phyloP scores from a whole-genome alignment of 1,140 invertebrate species.

The Andricus grossulariae region DNA sequence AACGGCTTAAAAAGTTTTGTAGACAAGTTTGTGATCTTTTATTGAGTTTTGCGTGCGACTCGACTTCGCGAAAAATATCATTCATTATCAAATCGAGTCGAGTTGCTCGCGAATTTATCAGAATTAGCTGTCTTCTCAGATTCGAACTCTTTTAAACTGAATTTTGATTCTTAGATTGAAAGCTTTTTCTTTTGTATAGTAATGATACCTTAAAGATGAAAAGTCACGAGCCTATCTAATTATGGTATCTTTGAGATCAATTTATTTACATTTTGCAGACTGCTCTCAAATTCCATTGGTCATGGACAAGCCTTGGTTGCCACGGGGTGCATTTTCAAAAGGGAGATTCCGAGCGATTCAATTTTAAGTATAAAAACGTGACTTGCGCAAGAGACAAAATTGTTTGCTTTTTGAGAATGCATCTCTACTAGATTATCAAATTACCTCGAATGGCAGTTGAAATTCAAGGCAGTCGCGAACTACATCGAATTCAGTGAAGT shows the following conservation, averaged over 20 bases:
- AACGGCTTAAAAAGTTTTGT: slow-evolving; percentile 6
- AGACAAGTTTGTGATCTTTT: slow-evolving; percentile 14
- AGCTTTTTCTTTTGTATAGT: too few species aligned
- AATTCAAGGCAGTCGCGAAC: slow-evolving; percentile 8
- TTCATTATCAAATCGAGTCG: background rate
- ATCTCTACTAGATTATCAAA: too few species aligned
- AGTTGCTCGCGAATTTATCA: background rate
- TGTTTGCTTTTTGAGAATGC: too few species aligned
- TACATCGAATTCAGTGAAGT: slow-evolving; percentile 25
- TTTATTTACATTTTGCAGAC: slow-evolving; percentile 21
- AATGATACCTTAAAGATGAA: background rate
- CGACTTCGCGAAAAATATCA: background rate
- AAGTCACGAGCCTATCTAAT: slow-evolving; percentile 1
- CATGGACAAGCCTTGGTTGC: background rate
- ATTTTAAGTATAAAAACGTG: too few species aligned
- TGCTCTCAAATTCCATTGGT: background rate
- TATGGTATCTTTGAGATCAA: slow-evolving; percentile 4
- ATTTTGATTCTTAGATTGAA: background rate
- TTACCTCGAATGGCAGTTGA: background rate
- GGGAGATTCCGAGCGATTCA: background rate
- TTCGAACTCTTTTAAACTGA: background rate
- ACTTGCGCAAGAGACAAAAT: too few species aligned
- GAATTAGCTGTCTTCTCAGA: background rate
- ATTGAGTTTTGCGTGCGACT: background rate
- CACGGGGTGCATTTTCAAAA: background rate